Conservation (phyloP, 2,888 invertebrate genomes). For the Heliconius hortense region DNA sequence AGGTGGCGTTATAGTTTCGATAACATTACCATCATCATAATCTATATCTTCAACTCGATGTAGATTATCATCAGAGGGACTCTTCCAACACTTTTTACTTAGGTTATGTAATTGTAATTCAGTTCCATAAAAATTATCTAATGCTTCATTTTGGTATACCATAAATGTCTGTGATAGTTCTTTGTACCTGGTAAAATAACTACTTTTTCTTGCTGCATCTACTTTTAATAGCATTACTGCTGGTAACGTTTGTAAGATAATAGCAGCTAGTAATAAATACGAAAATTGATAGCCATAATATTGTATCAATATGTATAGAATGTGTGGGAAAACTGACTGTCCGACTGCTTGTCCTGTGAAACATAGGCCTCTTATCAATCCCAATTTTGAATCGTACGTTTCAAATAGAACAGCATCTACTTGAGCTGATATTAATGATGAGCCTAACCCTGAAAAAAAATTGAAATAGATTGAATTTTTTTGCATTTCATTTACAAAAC, state of each 20-base stretch:
- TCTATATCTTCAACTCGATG: slow-evolving; percentile 55
- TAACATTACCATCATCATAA: slow-evolving; percentile 53
- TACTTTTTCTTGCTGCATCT: slow-evolving; percentile 57
- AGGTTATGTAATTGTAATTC: slow-evolving; percentile 72
- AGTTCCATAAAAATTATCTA: slow-evolving; percentile 57
- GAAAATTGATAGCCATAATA: slow-evolving; percentile 65
- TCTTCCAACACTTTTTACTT: slow-evolving; percentile 74
- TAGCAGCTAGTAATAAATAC: slow-evolving; percentile 65
- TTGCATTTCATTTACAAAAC: no score
- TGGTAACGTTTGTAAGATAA: slow-evolving; percentile 72
- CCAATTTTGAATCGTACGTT: slow-evolving; percentile 70
- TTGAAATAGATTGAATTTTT: no score
- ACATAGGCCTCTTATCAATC: slow-evolving; percentile 65
- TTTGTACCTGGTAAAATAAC: slow-evolving; percentile 65
- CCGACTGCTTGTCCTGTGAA: slow-evolving; percentile 75
- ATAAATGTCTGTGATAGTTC: slow-evolving; percentile 69
- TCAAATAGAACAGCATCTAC: slow-evolving; percentile 76
- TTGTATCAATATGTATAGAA: slow-evolving; percentile 67
- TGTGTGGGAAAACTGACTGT: slow-evolving; percentile 71
- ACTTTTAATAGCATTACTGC: slow-evolving; percentile 67
- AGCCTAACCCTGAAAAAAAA: slow-evolving; percentile 67
- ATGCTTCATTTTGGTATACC: slow-evolving; percentile 63
- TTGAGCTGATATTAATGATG: slow-evolving; percentile 74
- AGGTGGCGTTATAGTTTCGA: slow-evolving; percentile 68
- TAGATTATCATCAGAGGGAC: slow-evolving; percentile 72